phyloP scores from a whole-genome alignment of 2,113 vertebrate genomes.

The Chaetops frenatus region DNA sequence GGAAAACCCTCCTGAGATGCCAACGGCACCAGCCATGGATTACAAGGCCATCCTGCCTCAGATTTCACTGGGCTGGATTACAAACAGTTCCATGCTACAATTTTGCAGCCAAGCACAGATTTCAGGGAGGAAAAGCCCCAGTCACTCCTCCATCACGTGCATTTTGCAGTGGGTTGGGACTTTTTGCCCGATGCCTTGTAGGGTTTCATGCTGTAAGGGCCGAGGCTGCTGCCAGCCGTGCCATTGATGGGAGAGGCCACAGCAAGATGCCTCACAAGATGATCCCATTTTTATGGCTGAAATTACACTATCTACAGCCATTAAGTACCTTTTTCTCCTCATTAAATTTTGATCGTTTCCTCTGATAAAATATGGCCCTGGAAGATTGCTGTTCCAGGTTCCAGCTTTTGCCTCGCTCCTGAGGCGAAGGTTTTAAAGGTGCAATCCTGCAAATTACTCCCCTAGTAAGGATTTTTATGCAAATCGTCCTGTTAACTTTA shows the following conservation, averaged over 20 bases:
- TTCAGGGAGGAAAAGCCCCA: background rate
- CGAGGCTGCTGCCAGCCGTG: background rate
- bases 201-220: background rate
- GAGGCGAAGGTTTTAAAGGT: background rate
- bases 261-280: background rate
- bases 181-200: accelerated
- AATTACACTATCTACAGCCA: constrained; percentile 18
- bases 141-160: accelerated
- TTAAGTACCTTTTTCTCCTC: constrained; percentile 32
- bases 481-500: constrained; percentile 46
- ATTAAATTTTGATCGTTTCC: constrained; percentile 47
- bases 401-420: background rate
- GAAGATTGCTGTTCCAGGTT: constrained; percentile 16
- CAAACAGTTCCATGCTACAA: no score
- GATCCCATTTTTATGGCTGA: constrained; percentile 18
- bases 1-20: background rate
- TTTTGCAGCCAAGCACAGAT: background rate
- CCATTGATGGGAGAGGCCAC: background rate
- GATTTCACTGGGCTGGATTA: accelerated
- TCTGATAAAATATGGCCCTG: constrained; percentile 35
- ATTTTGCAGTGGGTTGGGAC: background rate
- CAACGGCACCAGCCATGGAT: background rate
- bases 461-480: constrained; percentile 28
- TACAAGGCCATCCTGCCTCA: background rate
- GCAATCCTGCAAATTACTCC: constrained; percentile 42